Conservation (phyloP, 2,113 vertebrate species). For the Eonycteris spelaea region DNA sequence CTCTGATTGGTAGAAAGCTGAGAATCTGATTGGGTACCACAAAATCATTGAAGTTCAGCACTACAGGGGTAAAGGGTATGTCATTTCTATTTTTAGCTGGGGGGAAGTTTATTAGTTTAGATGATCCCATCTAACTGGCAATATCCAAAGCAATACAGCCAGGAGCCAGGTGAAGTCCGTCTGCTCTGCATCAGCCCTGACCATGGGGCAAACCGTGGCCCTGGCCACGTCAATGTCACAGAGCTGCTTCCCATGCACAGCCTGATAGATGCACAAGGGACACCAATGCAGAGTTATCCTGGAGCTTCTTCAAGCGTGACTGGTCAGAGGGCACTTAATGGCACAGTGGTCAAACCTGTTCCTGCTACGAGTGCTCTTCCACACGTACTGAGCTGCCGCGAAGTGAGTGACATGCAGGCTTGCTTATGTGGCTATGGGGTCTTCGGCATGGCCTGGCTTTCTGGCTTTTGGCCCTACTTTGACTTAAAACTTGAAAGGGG, state of each 20-base stretch:
- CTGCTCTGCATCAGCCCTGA: not conserved
- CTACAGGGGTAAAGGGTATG: not conserved
- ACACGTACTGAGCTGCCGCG: not conserved
- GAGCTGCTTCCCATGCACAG: too few relatives aligned
- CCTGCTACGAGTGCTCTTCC: too few relatives aligned
- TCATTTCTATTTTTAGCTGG: not conserved
- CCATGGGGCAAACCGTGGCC: not conserved
- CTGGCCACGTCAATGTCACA: fast-evolving
- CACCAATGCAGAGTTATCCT: not conserved
- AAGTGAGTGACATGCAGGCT: fast-evolving
- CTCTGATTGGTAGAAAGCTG: not conserved
- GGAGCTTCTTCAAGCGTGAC: not conserved
- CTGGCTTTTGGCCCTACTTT: not conserved
- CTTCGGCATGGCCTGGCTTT: too few relatives aligned
- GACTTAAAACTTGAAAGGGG: not conserved
- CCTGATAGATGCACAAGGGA: not conserved
- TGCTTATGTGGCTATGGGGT: fast-evolving
- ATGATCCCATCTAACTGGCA: too few relatives aligned
- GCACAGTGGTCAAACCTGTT: not conserved
- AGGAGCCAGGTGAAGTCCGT: not conserved
- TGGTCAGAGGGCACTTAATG: too few relatives aligned
- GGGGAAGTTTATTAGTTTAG: too few relatives aligned
- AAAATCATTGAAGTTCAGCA: not conserved
- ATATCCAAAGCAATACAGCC: fast-evolving
- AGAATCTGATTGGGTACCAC: not conserved